These are phyloP conservation scores for Pygocentrus nattereri DNA, from an alignment of 2,797 vertebrate genomes.

Conservation along the genomic window DNA sequence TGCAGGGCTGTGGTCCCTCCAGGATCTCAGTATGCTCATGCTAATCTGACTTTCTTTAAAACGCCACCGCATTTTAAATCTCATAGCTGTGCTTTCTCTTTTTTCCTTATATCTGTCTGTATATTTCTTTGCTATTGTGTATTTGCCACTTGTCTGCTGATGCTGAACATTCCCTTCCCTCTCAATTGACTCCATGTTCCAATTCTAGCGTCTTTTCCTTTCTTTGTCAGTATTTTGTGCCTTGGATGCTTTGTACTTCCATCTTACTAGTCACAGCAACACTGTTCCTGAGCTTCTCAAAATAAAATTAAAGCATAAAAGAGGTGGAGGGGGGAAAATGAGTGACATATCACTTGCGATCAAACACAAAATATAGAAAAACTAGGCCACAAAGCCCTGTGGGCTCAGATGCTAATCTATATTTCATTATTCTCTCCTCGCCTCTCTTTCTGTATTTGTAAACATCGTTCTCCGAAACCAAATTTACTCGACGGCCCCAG, in stretches of 20 bases:
- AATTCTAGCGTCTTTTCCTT: background rate
- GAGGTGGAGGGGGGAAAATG: constrained; percentile 28
- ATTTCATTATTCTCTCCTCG: constrained; percentile 74
- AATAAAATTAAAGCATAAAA: constrained; percentile 56
- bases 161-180: constrained; percentile 10
- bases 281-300: constrained; percentile 39
- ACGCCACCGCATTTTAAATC: background rate
- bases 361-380: constrained; percentile 66
- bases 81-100: background rate
- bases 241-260: background rate
- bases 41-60: background rate
- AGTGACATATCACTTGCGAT: constrained; percentile 66
- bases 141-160: background rate
- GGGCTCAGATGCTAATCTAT: constrained; percentile 81
- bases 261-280: constrained; percentile 18
- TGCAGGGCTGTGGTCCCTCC: background rate
- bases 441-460: constrained; percentile 74
- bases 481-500: constrained; percentile 70
- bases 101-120: background rate
- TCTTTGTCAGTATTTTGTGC: background rate
- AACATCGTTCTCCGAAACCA: constrained; percentile 74
- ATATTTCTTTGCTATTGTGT: background rate
- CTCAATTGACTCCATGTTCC: constrained; percentile 3
- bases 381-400: constrained; percentile 80
- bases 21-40: background rate